Percentiles rank a stretch among this genome's conserved stretches.
phyloP scores from a whole-genome alignment of 2,888 invertebrate species.

The Lathronympha strigana region DNA sequence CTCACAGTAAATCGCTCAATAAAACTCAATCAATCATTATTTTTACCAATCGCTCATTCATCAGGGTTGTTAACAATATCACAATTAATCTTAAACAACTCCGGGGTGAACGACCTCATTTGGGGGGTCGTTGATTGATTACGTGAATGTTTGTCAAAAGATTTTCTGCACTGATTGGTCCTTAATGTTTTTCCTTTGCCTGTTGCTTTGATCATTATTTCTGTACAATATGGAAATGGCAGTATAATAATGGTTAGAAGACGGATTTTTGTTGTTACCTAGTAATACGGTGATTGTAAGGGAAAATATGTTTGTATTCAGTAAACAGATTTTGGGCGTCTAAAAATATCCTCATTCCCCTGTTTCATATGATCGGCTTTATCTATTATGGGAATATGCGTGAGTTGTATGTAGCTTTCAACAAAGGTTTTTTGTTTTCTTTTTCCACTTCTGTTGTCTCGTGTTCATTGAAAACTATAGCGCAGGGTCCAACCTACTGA shows the following conservation, averaged over 20 bases:
- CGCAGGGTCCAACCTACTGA: no score
- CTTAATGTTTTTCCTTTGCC: conserved; percentile 37
- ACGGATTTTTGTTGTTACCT: not conserved
- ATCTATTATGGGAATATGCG: no score
- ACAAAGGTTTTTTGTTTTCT: no score
- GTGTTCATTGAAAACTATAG: no score
- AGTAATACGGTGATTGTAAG: not conserved
- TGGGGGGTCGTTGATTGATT: conserved; percentile 65
- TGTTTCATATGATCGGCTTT: no score
- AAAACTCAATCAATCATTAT: conserved; percentile 34
- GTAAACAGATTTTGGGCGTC: no score
- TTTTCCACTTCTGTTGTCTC: no score
- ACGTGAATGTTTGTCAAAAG: conserved; percentile 74
- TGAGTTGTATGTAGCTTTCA: no score
- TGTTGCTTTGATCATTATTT: conserved; percentile 29
- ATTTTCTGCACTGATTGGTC: conserved; percentile 62
- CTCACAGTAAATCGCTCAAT: conserved; percentile 1
- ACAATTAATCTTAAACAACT: conserved; percentile 40
- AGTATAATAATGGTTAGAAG: not conserved
- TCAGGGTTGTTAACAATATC: conserved; percentile 30
- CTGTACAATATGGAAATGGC: conserved; percentile 14
- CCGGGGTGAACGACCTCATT: conserved; percentile 70
- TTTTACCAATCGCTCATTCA: conserved; percentile 33
- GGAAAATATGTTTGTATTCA: no score
- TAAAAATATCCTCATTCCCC: no score